Conservation (phyloP, 2,797 vertebrate species). For the Microtus californicus region DNA sequence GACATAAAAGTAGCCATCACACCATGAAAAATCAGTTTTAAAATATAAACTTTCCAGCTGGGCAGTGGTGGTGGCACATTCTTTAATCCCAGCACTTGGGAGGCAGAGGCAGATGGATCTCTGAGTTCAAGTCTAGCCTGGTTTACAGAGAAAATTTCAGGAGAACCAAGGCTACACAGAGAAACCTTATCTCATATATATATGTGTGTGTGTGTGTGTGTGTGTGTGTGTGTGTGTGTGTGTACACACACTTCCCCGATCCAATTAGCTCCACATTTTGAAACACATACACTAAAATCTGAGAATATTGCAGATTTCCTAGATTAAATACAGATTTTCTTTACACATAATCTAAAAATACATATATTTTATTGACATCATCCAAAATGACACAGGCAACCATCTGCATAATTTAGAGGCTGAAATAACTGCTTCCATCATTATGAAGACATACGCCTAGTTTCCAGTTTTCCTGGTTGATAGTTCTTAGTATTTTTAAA, state of each 20-base stretch:
- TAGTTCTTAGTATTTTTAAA: neutral
- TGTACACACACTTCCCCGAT: neutral
- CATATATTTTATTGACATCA: neutral
- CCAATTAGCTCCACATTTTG: neutral
- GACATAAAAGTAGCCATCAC: neutral
- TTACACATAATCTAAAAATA: neutral
- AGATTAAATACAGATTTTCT: neutral
- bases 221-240: too few relatives aligned
- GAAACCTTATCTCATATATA: neutral
- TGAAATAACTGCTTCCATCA: neutral
- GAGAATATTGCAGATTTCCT: neutral
- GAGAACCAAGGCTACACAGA: neutral
- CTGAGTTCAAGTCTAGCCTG: neutral
- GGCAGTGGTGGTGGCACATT: neutral
- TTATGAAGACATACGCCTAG: neutral
- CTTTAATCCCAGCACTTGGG: too few relatives aligned
- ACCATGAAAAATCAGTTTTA: neutral
- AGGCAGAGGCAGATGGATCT: too few relatives aligned
- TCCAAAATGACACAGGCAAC: neutral
- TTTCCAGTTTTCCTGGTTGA: conserved; percentile 11
- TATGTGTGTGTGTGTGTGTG: too few relatives aligned
- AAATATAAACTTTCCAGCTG: neutral
- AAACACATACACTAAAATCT: neutral
- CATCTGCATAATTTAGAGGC: neutral
- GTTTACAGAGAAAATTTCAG: neutral